Evolutionary conservation across 2,797 vertebrate genomes (phyloP), one percentile per base, ranked within the genome.

Genomic region (Argya squamiceps): DNA sequence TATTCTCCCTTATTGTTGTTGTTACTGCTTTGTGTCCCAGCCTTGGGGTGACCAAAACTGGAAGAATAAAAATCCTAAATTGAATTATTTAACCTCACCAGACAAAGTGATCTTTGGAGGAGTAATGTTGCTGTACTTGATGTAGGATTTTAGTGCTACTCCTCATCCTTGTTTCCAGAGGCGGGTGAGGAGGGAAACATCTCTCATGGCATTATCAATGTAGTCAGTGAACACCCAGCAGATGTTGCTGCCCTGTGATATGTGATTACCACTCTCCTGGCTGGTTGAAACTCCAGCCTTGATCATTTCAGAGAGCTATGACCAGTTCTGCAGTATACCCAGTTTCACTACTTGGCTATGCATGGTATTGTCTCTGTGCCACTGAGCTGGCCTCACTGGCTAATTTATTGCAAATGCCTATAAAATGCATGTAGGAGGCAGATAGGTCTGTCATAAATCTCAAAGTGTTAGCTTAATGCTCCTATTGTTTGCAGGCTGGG

Each of bases 361-460:
- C 55, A n/a, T 24, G 34, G 70, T 36, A 12, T 53, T 37, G 11
- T 76, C 37, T 89, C 52, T 83, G 62, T 76, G 78, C 81, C 60
- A 82, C 68, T 50, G 49, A 96, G 80, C 50, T 94, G 91, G 75
- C 89, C 86, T 91, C 80, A 41, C 84, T 34, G 74, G 76, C 85
- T 96, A 96, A 98, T 97, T 96, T 97, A 95, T 96, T 96, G 92
- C 88, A 96, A 97, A 96, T 96, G 87, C 81, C 92, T 89, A 88
- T 96, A 96, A 94, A 94, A 97, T 87, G 58, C 64, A 39, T 95
- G 95, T 94, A 85, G 92, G 89, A 97, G 95, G 91, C 93, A 96
- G 70, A 82, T 64, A 97, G 95, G 93, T 97, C 96, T 92, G 82
- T 63, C 94, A 93, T 97, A 97, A 96, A 96, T 97, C 96, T 96